phyloP scores from a whole-genome alignment of 1,140 invertebrate genomes.

The Eurosta solidaginis region DNA sequence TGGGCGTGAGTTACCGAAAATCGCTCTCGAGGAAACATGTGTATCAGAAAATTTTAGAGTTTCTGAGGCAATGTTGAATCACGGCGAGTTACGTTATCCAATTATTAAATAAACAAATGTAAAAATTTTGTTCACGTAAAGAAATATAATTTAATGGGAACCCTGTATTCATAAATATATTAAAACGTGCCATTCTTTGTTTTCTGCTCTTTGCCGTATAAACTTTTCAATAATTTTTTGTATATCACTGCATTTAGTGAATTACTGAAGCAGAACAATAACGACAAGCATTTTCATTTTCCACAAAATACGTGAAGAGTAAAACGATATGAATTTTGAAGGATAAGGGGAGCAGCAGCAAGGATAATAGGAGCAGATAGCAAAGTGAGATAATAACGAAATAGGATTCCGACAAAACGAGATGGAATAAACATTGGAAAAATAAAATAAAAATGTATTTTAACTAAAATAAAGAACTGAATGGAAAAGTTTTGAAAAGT shows the following conservation, averaged over 20 bases:
- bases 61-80: neutral
- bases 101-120: neutral
- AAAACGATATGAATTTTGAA: neutral
- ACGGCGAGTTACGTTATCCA: neutral
- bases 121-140: neutral
- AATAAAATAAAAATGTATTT: neutral
- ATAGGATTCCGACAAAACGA: neutral
- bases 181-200: neutral
- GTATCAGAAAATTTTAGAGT: neutral
- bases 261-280: conserved; percentile 36
- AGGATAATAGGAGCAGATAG: neutral
- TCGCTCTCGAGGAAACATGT: neutral
- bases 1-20: no score
- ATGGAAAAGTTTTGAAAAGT: conserved; percentile 26
- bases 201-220: neutral
- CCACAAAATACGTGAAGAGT: neutral
- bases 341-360: neutral
- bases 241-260: conserved; percentile 35
- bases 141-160: neutral
- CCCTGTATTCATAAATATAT: neutral
- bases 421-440: neutral
- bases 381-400: conserved; percentile 30
- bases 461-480: conserved; percentile 13
- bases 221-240: conserved; percentile 31
- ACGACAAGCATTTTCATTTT: conserved; percentile 28